Evolutionary conservation across 2,888 invertebrate species (phyloP).

Genomic region (Drosophila peninsularis): DNA sequence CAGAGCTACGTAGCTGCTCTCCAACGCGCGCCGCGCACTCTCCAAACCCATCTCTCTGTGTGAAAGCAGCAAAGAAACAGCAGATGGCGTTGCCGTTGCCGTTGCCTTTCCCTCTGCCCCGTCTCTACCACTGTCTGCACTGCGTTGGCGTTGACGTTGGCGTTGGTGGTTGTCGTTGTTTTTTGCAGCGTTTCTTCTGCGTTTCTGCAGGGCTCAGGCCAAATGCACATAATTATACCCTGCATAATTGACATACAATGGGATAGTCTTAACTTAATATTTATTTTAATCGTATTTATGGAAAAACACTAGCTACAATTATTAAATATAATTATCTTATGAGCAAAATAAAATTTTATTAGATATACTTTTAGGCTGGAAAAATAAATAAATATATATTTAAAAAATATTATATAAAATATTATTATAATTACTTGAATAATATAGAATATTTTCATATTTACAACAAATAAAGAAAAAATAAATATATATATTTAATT

Average conservation of each 20-base stretch:
- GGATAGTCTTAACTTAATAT: background rate
- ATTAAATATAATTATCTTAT: background rate
- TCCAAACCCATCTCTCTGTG: slow-evolving; percentile 44
- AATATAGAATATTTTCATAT: background rate
- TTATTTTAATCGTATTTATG: too few relatives aligned
- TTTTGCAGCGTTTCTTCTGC: slow-evolving; percentile 27
- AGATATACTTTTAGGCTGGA: too few relatives aligned
- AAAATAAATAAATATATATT: too few relatives aligned
- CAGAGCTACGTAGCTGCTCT: slow-evolving; percentile 50
- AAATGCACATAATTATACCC: slow-evolving; percentile 34
- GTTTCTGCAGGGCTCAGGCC: slow-evolving; percentile 48
- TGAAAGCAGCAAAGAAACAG: slow-evolving; percentile 64
- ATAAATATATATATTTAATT: too few relatives aligned
- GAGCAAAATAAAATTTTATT: too few relatives aligned
- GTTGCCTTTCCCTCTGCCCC: slow-evolving; percentile 18
- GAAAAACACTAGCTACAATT: too few relatives aligned
- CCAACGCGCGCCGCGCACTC: slow-evolving; percentile 17
- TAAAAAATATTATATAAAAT: too few relatives aligned
- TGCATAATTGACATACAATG: background rate
- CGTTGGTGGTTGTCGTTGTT: slow-evolving; percentile 7
- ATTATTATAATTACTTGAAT: too few relatives aligned
- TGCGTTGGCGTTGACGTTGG: slow-evolving; percentile 21
- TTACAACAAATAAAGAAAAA: too few relatives aligned
- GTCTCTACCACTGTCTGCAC: background rate
- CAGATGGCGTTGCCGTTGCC: slow-evolving; percentile 33